Evolutionary conservation across 1,140 invertebrate species (phyloP).

Genomic region (Dufourea novaeangliae): DNA sequence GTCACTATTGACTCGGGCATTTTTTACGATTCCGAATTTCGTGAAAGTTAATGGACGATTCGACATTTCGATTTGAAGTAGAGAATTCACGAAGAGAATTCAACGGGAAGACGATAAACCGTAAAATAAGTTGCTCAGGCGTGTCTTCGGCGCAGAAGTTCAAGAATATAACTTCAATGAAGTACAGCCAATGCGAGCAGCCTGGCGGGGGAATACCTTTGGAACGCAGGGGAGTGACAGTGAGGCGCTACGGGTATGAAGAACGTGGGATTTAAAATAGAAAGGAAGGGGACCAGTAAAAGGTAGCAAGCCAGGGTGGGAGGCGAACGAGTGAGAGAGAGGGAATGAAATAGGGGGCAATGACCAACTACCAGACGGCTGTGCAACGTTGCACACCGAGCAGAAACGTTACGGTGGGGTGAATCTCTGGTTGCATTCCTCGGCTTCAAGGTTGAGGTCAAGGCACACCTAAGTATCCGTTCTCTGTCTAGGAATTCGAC

Average conservation of each 20-base stretch:
- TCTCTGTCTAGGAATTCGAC: constrained; percentile 23
- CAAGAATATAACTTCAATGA: background rate
- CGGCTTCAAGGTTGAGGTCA: constrained; percentile 76
- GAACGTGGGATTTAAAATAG: constrained; percentile 33
- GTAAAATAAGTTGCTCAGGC: too few relatives aligned
- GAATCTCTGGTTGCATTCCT: constrained; percentile 69
- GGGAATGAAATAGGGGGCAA: constrained; percentile 56
- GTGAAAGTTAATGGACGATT: too few relatives aligned
- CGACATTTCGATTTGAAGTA: too few relatives aligned
- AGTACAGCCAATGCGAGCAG: background rate
- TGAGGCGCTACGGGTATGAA: background rate
- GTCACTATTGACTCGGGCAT: too few relatives aligned
- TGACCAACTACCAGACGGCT: constrained; percentile 60
- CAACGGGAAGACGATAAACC: background rate
- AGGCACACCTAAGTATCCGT: constrained; percentile 73
- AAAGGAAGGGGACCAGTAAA: background rate
- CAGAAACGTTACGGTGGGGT: constrained; percentile 67
- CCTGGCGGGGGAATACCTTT: background rate
- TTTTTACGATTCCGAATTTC: too few relatives aligned
- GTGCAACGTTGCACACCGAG: constrained; percentile 38
- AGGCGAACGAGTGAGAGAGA: background rate
- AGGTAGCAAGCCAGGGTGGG: constrained; percentile 28
- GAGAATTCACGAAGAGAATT: too few relatives aligned
- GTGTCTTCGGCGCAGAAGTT: background rate
- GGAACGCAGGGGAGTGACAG: background rate